A percentile compares a stretch with the other conserved stretches of the same genome.
Conservation (phyloP, 2,888 invertebrate species). For the Hypomecis atomaria region DNA sequence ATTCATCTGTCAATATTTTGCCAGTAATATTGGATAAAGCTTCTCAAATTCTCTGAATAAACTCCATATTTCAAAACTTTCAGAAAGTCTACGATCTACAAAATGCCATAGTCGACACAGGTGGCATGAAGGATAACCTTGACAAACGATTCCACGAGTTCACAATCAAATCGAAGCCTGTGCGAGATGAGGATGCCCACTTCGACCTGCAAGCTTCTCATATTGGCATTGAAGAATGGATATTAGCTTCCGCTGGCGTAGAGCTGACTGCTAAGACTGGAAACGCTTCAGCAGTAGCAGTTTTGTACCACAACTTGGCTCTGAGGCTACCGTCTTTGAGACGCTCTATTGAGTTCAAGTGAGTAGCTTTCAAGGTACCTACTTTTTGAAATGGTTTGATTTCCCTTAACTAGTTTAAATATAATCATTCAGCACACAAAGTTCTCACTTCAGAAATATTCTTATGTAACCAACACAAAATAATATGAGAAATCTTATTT, state of each 20-base stretch:
- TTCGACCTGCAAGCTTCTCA: constrained; percentile 61
- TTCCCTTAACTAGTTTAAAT: too few species aligned
- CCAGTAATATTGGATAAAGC: not conserved
- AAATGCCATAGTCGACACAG: constrained; percentile 68
- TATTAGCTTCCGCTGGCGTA: constrained; percentile 66
- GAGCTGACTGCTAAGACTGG: constrained; percentile 64
- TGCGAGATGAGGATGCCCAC: constrained; percentile 67
- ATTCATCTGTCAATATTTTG: not conserved
- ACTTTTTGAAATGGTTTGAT: too few species aligned
- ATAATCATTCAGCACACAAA: too few species aligned
- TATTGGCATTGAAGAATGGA: constrained; percentile 63
- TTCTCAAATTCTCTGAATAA: not conserved
- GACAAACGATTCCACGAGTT: constrained; percentile 66
- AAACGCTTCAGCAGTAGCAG: constrained; percentile 75
- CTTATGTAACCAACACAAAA: too few species aligned
- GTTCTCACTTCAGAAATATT: too few species aligned
- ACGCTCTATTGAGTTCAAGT: constrained; percentile 86
- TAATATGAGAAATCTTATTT: too few species aligned
- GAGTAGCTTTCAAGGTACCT: constrained; percentile 55
- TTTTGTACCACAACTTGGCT: constrained; percentile 87
- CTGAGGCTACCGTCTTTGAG: constrained; percentile 86
- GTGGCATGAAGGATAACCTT: constrained; percentile 64
- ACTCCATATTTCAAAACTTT: not conserved
- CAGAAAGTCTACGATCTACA: constrained; percentile 80
- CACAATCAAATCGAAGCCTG: constrained; percentile 62